Conservation (phyloP, 2,113 vertebrate species). For the Corvus cornix region DNA sequence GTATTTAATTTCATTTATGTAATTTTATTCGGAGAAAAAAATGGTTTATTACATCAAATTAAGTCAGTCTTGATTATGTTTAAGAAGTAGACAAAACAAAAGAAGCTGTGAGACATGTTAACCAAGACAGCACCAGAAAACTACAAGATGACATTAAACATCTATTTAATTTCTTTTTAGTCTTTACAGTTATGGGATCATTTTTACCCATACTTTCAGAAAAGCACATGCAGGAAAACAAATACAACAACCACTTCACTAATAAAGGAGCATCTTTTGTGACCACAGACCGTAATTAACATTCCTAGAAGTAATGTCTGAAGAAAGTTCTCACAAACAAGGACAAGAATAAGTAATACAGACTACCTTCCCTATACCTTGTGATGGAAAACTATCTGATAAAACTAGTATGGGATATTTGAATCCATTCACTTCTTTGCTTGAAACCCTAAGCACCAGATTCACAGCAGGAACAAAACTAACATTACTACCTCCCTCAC, state of each 20-base stretch:
- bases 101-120: background rate
- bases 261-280: background rate
- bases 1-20: background rate
- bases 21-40: background rate
- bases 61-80: background rate
- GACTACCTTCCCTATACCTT: background rate
- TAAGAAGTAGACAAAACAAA: background rate
- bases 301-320: background rate
- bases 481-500: background rate
- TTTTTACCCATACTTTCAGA: background rate
- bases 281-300: background rate
- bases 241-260: background rate
- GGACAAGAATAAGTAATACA: background rate
- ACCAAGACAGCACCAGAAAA: background rate
- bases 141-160: background rate
- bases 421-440: background rate
- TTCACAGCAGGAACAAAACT: background rate
- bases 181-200: background rate
- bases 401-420: background rate
- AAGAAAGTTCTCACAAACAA: background rate
- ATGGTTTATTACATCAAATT: background rate
- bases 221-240: background rate
- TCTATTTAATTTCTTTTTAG: background rate
- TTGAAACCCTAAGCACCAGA: background rate
- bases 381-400: background rate